phyloP scores from a whole-genome alignment of 2,113 vertebrate genomes.

The Cephalopterus ornatus region DNA sequence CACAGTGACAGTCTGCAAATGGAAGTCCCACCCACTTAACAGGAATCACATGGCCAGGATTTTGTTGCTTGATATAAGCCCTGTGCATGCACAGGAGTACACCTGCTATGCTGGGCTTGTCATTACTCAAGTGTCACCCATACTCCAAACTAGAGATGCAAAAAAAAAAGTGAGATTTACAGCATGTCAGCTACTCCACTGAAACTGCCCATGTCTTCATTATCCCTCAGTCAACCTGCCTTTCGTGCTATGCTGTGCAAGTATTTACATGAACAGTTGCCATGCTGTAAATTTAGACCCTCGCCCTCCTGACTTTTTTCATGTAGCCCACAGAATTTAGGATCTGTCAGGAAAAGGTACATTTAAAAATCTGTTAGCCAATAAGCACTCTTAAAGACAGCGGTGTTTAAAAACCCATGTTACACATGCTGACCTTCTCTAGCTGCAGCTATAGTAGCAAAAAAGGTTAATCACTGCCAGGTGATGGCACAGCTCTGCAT shows the following conservation, averaged over 20 bases:
- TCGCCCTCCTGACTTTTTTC: not conserved
- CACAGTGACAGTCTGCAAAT: not conserved
- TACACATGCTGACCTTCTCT: not conserved
- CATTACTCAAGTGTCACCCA: not conserved
- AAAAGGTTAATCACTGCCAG: not conserved
- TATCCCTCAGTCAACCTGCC: not conserved
- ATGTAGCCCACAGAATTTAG: not conserved
- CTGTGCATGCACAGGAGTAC: not conserved
- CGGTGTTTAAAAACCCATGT: not conserved
- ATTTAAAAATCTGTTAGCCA: not conserved
- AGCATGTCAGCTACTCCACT: not conserved
- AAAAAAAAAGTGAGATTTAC: constrained; percentile 4
- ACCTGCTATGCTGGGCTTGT: not conserved
- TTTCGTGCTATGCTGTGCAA: fast-evolving
- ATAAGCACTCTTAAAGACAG: not conserved
- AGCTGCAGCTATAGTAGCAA: not conserved
- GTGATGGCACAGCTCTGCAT: not conserved
- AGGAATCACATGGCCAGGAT: not conserved
- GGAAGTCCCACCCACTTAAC: not conserved
- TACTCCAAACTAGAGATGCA: not conserved
- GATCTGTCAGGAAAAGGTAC: not conserved
- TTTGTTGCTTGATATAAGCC: not conserved
- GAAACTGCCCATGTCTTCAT: not conserved
- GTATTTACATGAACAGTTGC: not conserved
- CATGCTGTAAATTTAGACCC: not conserved